Evolutionary conservation across 2,113 vertebrate species (phyloP).

Genomic region (Indri indri): DNA sequence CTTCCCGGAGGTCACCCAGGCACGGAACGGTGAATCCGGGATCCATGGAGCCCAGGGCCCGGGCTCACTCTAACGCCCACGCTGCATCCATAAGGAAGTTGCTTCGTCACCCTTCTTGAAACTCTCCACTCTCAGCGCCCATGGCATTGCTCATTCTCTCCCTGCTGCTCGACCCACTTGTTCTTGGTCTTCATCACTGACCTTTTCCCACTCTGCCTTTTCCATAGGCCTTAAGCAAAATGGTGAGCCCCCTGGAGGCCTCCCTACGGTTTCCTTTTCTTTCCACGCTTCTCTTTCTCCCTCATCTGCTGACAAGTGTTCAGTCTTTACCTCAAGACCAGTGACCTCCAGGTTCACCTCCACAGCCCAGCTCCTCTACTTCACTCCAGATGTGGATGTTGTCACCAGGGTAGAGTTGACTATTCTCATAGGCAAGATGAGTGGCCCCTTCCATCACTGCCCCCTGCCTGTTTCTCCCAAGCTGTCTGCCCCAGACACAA

Average conservation of each 20-base stretch:
- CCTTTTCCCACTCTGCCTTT: neutral
- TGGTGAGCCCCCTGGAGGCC: neutral
- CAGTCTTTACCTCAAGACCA: neutral
- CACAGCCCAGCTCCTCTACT: neutral
- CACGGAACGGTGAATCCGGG: rapidly evolving
- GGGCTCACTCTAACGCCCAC: neutral
- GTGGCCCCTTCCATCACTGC: neutral
- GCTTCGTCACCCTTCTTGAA: neutral
- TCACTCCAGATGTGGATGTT: neutral
- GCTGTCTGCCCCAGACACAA: neutral
- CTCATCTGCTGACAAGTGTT: neutral
- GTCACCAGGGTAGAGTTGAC: neutral
- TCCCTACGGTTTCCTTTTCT: neutral
- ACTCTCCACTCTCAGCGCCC: neutral
- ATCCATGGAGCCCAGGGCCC: neutral
- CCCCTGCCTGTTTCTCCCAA: neutral
- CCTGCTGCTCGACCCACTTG: rapidly evolving
- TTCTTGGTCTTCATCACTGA: neutral
- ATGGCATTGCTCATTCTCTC: neutral
- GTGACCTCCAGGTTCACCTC: neutral
- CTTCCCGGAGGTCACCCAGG: neutral
- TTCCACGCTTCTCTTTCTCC: neutral
- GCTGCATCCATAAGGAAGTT: neutral
- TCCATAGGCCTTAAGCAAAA: neutral
- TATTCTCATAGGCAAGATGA: neutral